These are phyloP conservation scores for Melanotaenia parkinsoni DNA, from an alignment of 2,797 vertebrate genomes.

Conservation along the genomic window DNA sequence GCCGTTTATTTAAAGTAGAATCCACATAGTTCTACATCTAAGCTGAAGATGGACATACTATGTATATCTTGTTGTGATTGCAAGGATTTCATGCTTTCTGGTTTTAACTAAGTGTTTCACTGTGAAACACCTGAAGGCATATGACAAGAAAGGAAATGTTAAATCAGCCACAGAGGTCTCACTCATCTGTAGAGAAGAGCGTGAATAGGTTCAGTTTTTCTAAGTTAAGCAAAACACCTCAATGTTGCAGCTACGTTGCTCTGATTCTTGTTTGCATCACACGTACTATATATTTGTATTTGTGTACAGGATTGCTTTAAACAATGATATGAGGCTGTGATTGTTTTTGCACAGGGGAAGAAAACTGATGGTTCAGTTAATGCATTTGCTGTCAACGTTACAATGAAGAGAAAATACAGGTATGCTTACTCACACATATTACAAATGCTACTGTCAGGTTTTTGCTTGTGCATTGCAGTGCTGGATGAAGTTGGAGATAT, in stretches of 20 bases:
- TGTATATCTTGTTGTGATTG: neutral
- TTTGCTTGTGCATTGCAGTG: neutral
- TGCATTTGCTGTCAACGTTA: slow-evolving; percentile 91
- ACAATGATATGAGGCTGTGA: neutral
- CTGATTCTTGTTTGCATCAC: neutral
- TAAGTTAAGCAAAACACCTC: neutral
- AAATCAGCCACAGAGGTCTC: neutral
- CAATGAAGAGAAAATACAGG: slow-evolving; percentile 98
- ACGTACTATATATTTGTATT: neutral
- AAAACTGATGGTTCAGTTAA: slow-evolving; percentile 91
- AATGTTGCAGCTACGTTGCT: neutral
- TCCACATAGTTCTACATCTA: neutral
- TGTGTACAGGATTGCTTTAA: neutral
- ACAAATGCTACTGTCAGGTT: neutral
- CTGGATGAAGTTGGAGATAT: neutral
- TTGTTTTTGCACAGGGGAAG: slow-evolving; percentile 86
- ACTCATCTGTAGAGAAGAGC: neutral
- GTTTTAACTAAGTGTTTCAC: neutral
- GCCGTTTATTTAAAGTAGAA: slow-evolving; percentile 28
- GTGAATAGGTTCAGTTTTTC: too few relatives aligned
- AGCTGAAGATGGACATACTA: neutral
- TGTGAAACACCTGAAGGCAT: neutral
- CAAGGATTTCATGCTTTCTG: neutral
- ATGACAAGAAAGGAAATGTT: neutral
- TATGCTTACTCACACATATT: slow-evolving; percentile 53